A percentile compares a stretch with the other conserved stretches of the same genome.
Conservation (phyloP, 1,140 invertebrate species). For the Ceratina australensis region DNA sequence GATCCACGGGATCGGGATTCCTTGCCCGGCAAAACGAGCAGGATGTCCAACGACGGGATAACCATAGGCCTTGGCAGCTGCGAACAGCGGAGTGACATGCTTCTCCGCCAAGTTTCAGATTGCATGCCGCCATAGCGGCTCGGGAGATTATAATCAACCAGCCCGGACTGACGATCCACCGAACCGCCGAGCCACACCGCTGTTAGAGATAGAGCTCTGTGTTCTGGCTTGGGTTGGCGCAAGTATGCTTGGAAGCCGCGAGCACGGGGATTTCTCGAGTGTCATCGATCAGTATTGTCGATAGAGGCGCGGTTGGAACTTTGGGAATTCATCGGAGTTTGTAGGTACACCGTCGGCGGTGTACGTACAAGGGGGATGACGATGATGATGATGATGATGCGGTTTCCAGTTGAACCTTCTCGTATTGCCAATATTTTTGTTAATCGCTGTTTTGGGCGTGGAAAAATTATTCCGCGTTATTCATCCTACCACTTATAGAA, state of each 20-base stretch:
- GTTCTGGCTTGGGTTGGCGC: neutral
- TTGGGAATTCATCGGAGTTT: slow-evolving; percentile 5
- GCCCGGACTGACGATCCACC: slow-evolving; percentile 15
- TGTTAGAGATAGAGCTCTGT: slow-evolving; percentile 25
- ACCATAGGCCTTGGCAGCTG: slow-evolving; percentile 67
- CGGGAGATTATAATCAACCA: slow-evolving; percentile 60
- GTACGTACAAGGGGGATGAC: too few species aligned
- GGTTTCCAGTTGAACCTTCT: too few species aligned
- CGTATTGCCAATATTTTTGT: too few species aligned
- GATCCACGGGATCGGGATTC: slow-evolving; percentile 54
- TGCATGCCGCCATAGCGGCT: slow-evolving; percentile 52
- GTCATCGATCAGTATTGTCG: neutral
- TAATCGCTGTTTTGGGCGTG: too few species aligned
- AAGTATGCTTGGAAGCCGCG: slow-evolving; percentile 1
- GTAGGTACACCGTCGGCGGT: too few species aligned
- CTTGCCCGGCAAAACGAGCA: slow-evolving; percentile 40
- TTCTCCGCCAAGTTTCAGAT: slow-evolving; percentile 61
- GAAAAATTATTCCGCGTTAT: neutral
- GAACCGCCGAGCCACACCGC: slow-evolving; percentile 2
- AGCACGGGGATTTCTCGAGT: neutral
- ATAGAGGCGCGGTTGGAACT: neutral
- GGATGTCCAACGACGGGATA: slow-evolving; percentile 63
- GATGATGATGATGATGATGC: too few species aligned
- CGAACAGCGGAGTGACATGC: slow-evolving; percentile 68
- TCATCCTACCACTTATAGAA: neutral